A percentile compares a stretch with the other conserved stretches of the same genome.
Conservation (phyloP, 2,113 vertebrate species). For the Neopipo cinnamomea region DNA sequence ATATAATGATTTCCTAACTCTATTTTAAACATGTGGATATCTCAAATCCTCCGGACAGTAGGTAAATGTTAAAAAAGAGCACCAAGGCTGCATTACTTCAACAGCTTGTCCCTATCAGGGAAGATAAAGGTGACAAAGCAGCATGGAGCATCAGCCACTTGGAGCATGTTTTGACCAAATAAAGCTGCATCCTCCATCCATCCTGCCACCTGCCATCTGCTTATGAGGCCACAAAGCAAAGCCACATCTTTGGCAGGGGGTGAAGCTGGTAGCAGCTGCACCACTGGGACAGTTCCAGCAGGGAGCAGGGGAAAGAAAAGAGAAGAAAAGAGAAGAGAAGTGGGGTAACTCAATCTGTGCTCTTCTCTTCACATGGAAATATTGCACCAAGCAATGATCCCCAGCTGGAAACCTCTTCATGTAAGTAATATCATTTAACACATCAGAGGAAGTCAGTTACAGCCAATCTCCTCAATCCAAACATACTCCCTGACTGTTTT, state of each 20-base stretch:
- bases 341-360: not conserved
- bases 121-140: not conserved
- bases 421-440: not conserved
- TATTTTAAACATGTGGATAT: not conserved
- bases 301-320: not conserved
- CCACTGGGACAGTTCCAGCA: not conserved
- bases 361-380: not conserved
- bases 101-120: not conserved
- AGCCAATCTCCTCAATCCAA: not conserved
- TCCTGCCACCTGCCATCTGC: not conserved
- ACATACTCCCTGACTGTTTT: not conserved
- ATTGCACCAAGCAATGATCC: not conserved
- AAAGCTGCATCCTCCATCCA: not conserved
- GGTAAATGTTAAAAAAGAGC: not conserved
- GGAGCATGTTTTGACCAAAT: not conserved
- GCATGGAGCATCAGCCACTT: fast-evolving
- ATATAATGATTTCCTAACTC: not conserved
- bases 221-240: not conserved
- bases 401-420: not conserved
- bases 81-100: not conserved
- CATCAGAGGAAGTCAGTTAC: not conserved
- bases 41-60: not conserved
- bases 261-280: not conserved
- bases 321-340: not conserved
- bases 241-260: not conserved